Base-by-base conservation (phyloP, 2,113 vertebrate species). In the Microtus oregoni region DNA sequence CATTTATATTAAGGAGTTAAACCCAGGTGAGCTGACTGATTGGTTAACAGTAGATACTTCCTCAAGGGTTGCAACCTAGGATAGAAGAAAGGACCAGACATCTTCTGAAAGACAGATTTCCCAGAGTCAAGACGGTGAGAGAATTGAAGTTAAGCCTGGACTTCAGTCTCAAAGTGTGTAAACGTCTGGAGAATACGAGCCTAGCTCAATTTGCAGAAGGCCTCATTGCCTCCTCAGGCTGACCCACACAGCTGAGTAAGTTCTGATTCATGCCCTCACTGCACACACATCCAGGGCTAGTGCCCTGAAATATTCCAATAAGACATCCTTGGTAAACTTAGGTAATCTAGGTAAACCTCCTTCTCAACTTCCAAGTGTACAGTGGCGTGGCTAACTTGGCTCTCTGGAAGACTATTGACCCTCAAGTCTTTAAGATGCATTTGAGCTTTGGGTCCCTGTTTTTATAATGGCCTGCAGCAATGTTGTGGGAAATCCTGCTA, bases 151-250 rank as follows among this genome's bases (percentile, higher is more conserved):
- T 4, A 32, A 67, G 65, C 58, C 11, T 20, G 30, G 38, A n/a
- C 0, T 5, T 55, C 8, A 70, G 85, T 15, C 76, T 72, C 41
- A 41, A n/a, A 38, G 26, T 14, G 0, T 0, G 14, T 47, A 73
- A 61, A 35, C 15, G 0, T 8, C 5, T 5, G 3, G 44, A 52
- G 68, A 24, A 32, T 5, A 1, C 85, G 9, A 35, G 7, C 11
- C 47, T 32, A 17, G 24, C 44, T n/a, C 9, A 2, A 8, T 0
- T 4, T 26, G 26, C 6, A 11, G 24, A 67, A 6, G 3, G 6
- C 32, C 70, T 47, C 3, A 1, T 55, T 11, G 26, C 32, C 13
- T 26, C 15, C 3, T 4, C 7, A 58, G 38, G 35, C 70, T 12
- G 38, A 82, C 17, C 47, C n/a, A 44, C 0, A 0, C 22, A 38